A percentile compares a stretch with the other conserved stretches of the same genome.
Conservation (phyloP, 2,797 vertebrate genomes). For the Menidia menidia region DNA sequence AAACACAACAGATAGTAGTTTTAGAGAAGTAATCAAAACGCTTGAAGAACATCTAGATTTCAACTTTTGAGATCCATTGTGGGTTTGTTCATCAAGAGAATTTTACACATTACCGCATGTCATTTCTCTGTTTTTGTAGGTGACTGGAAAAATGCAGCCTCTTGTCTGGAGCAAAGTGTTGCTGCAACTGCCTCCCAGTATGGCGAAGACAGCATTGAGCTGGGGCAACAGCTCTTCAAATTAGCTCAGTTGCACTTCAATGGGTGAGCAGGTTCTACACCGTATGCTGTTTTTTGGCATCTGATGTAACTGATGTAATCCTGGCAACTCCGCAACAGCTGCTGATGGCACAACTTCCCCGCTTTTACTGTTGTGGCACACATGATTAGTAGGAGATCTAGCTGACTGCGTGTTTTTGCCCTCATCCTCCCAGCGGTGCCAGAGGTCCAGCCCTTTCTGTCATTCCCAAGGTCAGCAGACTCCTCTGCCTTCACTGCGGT, state of each 20-base stretch:
- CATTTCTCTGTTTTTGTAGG: constrained; percentile 74
- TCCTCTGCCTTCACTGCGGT: constrained; percentile 88
- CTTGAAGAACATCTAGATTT: too few relatives aligned
- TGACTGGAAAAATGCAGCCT: constrained; percentile 88
- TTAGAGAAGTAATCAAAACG: too few relatives aligned
- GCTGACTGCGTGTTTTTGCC: constrained; percentile 12
- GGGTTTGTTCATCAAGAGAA: too few relatives aligned
- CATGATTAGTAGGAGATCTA: constrained; percentile 19
- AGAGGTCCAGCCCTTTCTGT: constrained; percentile 81
- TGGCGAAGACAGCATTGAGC: constrained; percentile 90
- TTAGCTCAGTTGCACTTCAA: constrained; percentile 95
- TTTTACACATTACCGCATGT: too few relatives aligned
- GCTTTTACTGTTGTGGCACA: constrained; percentile 12
- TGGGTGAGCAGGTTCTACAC: constrained; percentile 78
- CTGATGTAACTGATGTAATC: neutral
- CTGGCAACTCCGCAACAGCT: neutral
- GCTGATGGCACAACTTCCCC: constrained; percentile 1
- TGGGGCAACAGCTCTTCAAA: constrained; percentile 93
- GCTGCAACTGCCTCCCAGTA: constrained; percentile 82
- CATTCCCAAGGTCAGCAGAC: constrained; percentile 83
- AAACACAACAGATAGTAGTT: too few relatives aligned
- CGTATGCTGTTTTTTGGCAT: neutral
- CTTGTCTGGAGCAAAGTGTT: constrained; percentile 85
- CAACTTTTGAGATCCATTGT: too few relatives aligned
- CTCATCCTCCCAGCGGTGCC: constrained; percentile 79